Percentiles rank a stretch among this genome's conserved stretches.
Conservation (phyloP, 2,888 invertebrate species). For the Buathra laborator region DNA sequence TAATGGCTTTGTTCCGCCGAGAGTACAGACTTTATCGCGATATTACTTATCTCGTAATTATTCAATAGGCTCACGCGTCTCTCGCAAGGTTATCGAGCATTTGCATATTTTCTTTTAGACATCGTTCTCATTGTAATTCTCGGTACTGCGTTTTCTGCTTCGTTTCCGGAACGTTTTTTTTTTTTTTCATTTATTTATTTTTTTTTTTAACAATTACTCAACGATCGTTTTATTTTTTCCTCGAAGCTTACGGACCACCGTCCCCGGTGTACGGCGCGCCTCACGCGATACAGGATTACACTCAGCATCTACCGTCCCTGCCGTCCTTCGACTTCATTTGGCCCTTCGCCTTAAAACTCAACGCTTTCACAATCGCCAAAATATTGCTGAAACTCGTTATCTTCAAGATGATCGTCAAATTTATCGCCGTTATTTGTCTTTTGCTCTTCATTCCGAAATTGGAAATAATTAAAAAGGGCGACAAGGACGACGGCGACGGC, state of each 20-base stretch:
- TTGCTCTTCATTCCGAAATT: constrained; percentile 92
- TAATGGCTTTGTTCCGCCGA: constrained; percentile 35
- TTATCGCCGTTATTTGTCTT: constrained; percentile 91
- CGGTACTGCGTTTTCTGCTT: not conserved
- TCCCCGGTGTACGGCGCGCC: constrained; percentile 86
- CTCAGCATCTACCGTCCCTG: constrained; percentile 69
- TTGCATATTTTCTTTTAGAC: constrained; percentile 6
- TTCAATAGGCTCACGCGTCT: constrained; percentile 42
- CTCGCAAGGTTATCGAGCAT: constrained; percentile 50
- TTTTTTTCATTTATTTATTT: not conserved
- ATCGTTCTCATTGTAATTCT: constrained; percentile 39
- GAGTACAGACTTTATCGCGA: constrained; percentile 30
- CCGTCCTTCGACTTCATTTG: constrained; percentile 87
- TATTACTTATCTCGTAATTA: constrained; percentile 32
- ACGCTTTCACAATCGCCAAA: constrained; percentile 91
- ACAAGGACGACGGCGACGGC: constrained; percentile 84
- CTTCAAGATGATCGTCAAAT: constrained; percentile 93
- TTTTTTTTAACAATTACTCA: not conserved
- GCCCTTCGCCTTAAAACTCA: constrained; percentile 89
- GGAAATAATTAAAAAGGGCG: constrained; percentile 83
- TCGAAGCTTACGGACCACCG: constrained; percentile 85
- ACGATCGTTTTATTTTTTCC: not conserved
- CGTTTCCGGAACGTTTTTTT: not conserved
- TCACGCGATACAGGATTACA: constrained; percentile 87
- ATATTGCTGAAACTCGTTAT: constrained; percentile 91